These are phyloP conservation scores for Thamnaconus septentrionalis DNA, from an alignment of 2,113 vertebrate species.

Conservation along the genomic window DNA sequence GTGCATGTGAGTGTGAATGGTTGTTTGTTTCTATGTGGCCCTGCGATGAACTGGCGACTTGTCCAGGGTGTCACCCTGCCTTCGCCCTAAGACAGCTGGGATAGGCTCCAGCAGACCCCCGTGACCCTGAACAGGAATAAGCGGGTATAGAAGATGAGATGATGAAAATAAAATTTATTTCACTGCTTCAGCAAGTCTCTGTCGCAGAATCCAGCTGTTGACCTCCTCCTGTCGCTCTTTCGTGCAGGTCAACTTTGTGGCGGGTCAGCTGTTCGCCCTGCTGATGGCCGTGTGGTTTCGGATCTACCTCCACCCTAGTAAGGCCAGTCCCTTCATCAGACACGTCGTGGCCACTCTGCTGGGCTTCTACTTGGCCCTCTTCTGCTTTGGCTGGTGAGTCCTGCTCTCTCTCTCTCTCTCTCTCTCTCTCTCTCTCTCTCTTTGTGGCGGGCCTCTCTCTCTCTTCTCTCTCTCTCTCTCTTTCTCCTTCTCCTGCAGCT, in stretches of 20 bases:
- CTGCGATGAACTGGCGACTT: too few species aligned
- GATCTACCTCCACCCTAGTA: slow-evolving; percentile 94
- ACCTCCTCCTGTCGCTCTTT: neutral
- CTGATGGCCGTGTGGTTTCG: slow-evolving; percentile 95
- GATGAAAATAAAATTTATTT: too few species aligned
- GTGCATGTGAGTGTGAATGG: too few species aligned
- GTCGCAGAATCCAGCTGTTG: neutral
- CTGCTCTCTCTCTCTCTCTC: slow-evolving; percentile 10
- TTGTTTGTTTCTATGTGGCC: too few species aligned
- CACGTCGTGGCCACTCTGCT: slow-evolving; percentile 94
- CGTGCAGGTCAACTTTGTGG: slow-evolving; percentile 96
- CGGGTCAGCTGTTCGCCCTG: slow-evolving; percentile 95
- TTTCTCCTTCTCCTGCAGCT: too few species aligned
- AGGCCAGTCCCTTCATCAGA: slow-evolving; percentile 93
- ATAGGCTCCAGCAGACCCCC: too few species aligned
- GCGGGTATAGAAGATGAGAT: too few species aligned
- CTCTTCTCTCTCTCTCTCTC: too few species aligned
- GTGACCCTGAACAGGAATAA: too few species aligned
- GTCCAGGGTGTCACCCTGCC: too few species aligned
- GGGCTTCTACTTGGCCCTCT: slow-evolving; percentile 97
- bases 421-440: slow-evolving; percentile 16
- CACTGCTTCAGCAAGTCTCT: too few species aligned
- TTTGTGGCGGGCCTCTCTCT: neutral
- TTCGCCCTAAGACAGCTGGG: too few species aligned
- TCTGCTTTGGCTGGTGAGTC: slow-evolving; percentile 99